Conservation (phyloP, 2,888 invertebrate genomes). For the Nomada ruficornis region DNA sequence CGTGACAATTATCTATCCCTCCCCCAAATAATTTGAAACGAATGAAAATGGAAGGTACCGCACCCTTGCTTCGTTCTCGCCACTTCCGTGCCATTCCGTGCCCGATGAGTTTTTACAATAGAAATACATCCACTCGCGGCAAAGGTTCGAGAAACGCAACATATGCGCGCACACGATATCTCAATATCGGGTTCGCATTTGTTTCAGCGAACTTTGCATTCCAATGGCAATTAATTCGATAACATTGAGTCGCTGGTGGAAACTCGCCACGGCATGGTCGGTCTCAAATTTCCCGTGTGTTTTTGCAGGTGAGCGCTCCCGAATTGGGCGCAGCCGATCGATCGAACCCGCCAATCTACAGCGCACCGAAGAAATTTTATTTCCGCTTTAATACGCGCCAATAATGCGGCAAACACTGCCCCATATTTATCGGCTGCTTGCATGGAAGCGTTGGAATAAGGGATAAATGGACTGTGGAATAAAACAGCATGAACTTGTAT, state of each 20-base stretch:
- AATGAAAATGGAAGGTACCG: too few species aligned
- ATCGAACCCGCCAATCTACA: conserved; percentile 3
- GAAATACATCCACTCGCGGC: background rate
- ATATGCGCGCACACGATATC: conserved; percentile 19
- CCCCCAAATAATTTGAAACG: too few species aligned
- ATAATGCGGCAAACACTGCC: conserved; percentile 4
- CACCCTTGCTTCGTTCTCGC: too few species aligned
- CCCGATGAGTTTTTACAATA: background rate
- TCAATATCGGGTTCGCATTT: conserved; percentile 45
- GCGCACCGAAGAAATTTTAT: conserved; percentile 27
- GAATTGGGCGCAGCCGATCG: conserved; percentile 23
- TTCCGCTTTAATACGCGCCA: conserved; percentile 6
- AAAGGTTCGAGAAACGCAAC: conserved; percentile 2
- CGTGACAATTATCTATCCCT: too few species aligned
- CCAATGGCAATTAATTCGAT: conserved; percentile 60
- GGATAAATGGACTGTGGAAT: background rate
- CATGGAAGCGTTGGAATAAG: background rate
- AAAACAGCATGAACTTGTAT: too few species aligned
- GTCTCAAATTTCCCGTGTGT: conserved; percentile 54
- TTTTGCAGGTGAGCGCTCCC: conserved; percentile 38
- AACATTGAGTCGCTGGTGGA: conserved; percentile 53
- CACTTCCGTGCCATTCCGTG: background rate
- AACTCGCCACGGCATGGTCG: conserved; percentile 19
- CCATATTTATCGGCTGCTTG: background rate
- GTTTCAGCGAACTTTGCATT: conserved; percentile 47